Evolutionary conservation across 2,888 invertebrate species (phyloP), one percentile per base, ranked within the genome.

Genomic region (Tubiluchus corallicola): DNA sequence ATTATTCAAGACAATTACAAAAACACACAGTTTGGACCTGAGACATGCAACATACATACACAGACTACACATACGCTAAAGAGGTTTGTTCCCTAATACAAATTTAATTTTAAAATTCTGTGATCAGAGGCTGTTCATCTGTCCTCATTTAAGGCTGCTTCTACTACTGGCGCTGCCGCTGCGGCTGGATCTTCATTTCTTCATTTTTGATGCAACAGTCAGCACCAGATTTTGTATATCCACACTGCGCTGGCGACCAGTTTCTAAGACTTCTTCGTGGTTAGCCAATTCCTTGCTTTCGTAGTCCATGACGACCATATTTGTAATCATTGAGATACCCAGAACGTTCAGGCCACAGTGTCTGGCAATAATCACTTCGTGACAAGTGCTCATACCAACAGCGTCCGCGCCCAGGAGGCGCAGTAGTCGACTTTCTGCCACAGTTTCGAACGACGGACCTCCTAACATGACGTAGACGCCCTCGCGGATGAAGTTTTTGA

Each of bases 271-370:
- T 58, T 92, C 88, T 46, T 82, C 81, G 64, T 92, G 90, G 60
- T 80, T 84, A 2, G 87, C 80, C 53, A 77, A 75, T 5, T 73
- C 71, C 21, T 74, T 67, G n/a, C n/a, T n/a, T 47, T 83, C 80
- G 62, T 87, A 87, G 51, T 82, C 77, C 40, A 74, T 74, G 29
- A 82, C 71, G 58, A 87, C 84, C 54, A 76, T 74, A 68, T 98
- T 98, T 19, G 96, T 94, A 55, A 98, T 82, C 46, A 98, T 71
- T 51, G 90, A 88, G 60, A 98, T 76, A 0, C 82, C 88, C 57
- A 96, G 80, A 1, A 88, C 85, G n/a, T n/a, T n/a, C n/a, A n/a
- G n/a, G n/a, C n/a, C n/a, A 62, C 87, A 88, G 65, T 98, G 96
- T 42, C 81, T 73, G 1, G 94, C 96, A 0, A 83, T 85, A 47